These are phyloP conservation scores for Mus spicilegus DNA, from an alignment of 2,113 vertebrate genomes.

Conservation along the genomic window DNA sequence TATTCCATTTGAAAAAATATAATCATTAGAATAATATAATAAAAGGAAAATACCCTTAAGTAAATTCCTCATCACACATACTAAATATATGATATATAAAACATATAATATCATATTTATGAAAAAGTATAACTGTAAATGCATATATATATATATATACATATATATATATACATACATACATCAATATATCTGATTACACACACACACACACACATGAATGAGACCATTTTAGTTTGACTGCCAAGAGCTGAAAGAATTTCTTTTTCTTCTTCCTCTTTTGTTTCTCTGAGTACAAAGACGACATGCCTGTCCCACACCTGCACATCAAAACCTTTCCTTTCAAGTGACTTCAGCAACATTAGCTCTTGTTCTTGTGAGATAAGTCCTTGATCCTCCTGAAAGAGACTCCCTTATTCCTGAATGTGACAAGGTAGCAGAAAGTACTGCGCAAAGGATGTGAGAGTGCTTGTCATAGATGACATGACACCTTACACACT, in stretches of 20 bases:
- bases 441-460: neutral
- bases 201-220: neutral
- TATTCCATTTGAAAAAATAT: neutral
- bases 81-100: neutral
- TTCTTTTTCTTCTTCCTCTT: neutral
- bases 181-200: neutral
- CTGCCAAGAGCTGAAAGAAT: neutral
- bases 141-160: neutral
- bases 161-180: neutral
- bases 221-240: neutral
- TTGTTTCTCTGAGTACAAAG: neutral
- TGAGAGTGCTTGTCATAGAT: neutral
- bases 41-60: neutral
- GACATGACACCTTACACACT: neutral
- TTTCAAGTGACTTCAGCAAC: slow-evolving; percentile 55
- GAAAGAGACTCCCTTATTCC: slow-evolving; percentile 30
- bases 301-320: neutral
- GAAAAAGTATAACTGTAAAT: neutral
- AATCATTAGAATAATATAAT: neutral
- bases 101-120: neutral
- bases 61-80: neutral
- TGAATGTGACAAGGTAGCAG: slow-evolving; percentile 31
- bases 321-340: slow-evolving; percentile 33
- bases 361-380: slow-evolving; percentile 30
- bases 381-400: slow-evolving; percentile 55